Conservation (phyloP, 2,888 invertebrate genomes). For the Harpalus rufipes region DNA sequence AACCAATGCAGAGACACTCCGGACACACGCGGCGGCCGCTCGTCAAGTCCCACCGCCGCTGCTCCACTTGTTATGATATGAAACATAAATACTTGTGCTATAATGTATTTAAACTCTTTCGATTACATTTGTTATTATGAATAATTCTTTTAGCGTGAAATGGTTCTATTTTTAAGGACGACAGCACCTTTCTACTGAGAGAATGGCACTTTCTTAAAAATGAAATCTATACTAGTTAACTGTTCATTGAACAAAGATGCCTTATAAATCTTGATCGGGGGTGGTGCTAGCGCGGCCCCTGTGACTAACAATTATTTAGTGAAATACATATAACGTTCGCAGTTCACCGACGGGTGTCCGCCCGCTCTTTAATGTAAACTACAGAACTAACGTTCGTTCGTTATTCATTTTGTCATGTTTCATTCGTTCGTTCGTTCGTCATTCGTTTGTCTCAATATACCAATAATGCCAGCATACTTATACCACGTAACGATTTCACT, state of each 20-base stretch:
- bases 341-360: conserved; percentile 64
- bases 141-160: conserved; percentile 67
- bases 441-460: conserved; percentile 45
- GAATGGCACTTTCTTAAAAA: conserved; percentile 68
- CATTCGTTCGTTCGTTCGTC: conserved; percentile 35
- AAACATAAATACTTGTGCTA: conserved; percentile 66
- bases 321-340: conserved; percentile 66
- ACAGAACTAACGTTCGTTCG: conserved; percentile 48
- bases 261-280: conserved; percentile 67
- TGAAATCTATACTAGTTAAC: conserved; percentile 67
- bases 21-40: conserved; percentile 44
- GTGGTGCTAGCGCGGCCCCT: conserved; percentile 61
- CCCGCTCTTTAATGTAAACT: conserved; percentile 62
- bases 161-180: conserved; percentile 67
- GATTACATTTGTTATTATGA: conserved; percentile 67
- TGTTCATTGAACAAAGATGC: conserved; percentile 67
- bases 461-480: conserved; percentile 34
- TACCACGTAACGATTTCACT: conserved; percentile 46
- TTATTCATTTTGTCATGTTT: conserved; percentile 49
- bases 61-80: conserved; percentile 65
- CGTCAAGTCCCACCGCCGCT: conserved; percentile 44
- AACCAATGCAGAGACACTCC: conserved; percentile 31
- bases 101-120: conserved; percentile 67
- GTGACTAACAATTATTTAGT: conserved; percentile 67
- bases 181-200: conserved; percentile 67